Evolutionary conservation across 2,888 invertebrate species (phyloP).

Genomic region (Metellina segmentata): DNA sequence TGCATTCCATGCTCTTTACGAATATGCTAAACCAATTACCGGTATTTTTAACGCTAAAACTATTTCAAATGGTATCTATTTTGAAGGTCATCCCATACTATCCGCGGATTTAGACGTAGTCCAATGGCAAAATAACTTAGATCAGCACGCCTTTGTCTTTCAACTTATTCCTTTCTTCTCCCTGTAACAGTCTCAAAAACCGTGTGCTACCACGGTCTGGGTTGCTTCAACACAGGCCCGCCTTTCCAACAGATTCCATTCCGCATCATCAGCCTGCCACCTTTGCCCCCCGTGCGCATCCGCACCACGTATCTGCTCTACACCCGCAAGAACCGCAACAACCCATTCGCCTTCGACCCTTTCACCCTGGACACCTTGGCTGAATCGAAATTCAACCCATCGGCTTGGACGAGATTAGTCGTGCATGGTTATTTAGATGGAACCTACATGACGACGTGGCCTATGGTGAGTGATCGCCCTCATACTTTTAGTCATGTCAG

Average conservation of each 20-base stretch:
- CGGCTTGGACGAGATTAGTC: conserved; percentile 30
- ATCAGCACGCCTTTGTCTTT: too few relatives aligned
- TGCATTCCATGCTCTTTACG: too few relatives aligned
- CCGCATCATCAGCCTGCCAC: conserved; percentile 53
- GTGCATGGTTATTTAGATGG: conserved; percentile 23
- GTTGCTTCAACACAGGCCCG: conserved; percentile 34
- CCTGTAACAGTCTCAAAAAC: background rate
- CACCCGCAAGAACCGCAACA: conserved; percentile 31
- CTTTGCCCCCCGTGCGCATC: conserved; percentile 29
- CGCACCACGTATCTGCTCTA: conserved; percentile 46
- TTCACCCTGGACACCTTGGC: background rate
- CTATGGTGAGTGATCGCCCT: conserved; percentile 3
- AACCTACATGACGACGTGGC: conserved; percentile 7
- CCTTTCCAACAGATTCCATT: conserved; percentile 31
- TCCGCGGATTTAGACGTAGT: too few relatives aligned
- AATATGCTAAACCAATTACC: too few relatives aligned
- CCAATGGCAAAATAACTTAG: too few relatives aligned
- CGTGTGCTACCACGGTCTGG: conserved; percentile 13
- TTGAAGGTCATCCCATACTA: too few relatives aligned
- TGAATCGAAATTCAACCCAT: conserved; percentile 21
- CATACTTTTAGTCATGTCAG: too few relatives aligned
- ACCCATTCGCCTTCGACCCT: conserved; percentile 22
- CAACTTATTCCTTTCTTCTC: too few relatives aligned
- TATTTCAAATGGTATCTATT: too few relatives aligned
- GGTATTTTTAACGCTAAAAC: too few relatives aligned